phyloP scores from a whole-genome alignment of 2,113 vertebrate species.

The Lepidothrix coronata region DNA sequence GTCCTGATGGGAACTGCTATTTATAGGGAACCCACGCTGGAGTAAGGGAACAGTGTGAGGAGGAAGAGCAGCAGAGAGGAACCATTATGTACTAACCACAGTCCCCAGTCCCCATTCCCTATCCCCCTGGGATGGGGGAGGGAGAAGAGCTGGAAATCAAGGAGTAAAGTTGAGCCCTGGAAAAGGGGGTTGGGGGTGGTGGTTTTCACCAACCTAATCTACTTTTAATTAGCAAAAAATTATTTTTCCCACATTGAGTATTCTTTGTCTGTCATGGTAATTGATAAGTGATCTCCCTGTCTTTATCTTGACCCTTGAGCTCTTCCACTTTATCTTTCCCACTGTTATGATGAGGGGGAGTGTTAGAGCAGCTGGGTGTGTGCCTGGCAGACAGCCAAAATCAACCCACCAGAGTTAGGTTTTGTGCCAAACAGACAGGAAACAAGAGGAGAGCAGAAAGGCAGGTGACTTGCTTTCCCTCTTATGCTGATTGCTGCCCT shows the following conservation, averaged over 20 bases:
- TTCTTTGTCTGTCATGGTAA: neutral
- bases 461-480: neutral
- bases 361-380: neutral
- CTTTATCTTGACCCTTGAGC: neutral
- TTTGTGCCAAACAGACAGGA: neutral
- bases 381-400: neutral
- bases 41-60: neutral
- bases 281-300: neutral
- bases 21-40: no score
- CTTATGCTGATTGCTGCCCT: neutral
- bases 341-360: neutral
- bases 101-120: neutral
- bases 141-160: neutral
- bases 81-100: neutral
- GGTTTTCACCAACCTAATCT: neutral
- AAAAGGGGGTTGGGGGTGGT: fast-evolving
- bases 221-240: neutral
- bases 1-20: neutral
- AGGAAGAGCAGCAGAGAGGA: neutral
- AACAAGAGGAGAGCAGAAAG: neutral
- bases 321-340: neutral
- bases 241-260: neutral
- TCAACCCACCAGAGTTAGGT: neutral
- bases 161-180: neutral
- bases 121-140: neutral